These are phyloP conservation scores for Rhinoptilus africanus DNA, from an alignment of 2,113 vertebrate genomes.

Conservation along the genomic window DNA sequence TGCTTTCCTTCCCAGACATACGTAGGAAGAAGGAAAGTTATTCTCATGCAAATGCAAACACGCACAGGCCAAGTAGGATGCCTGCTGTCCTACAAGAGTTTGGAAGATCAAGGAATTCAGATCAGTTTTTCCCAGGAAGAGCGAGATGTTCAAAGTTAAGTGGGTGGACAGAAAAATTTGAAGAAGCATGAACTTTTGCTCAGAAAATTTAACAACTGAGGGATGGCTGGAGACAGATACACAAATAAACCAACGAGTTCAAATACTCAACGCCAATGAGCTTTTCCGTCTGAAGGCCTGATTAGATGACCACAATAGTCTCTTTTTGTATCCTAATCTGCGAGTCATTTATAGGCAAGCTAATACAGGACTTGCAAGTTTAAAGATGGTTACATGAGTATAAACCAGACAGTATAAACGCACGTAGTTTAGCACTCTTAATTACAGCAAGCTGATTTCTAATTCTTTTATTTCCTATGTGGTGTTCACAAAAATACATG, in stretches of 20 bases:
- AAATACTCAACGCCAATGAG: background rate
- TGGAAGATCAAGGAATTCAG: constrained; percentile 32
- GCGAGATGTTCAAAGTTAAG: background rate
- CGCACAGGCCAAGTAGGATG: fast-evolving
- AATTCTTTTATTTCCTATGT: background rate
- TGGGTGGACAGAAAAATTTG: constrained; percentile 36
- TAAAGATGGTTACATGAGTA: background rate
- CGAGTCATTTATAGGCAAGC: background rate
- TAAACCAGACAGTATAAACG: background rate
- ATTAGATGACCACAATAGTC: background rate
- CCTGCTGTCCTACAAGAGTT: background rate
- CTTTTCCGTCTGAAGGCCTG: background rate
- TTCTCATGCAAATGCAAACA: constrained; percentile 1
- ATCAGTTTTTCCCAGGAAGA: constrained; percentile 40
- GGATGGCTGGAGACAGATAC: background rate
- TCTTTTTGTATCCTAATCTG: background rate
- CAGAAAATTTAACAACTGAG: background rate
- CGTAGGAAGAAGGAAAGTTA: background rate
- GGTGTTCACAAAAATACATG: background rate
- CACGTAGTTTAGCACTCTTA: background rate
- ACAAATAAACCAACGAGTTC: background rate
- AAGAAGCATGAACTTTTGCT: constrained; percentile 17
- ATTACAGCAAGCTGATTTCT: background rate
- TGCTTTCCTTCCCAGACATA: background rate
- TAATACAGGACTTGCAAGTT: background rate